phyloP scores from a whole-genome alignment of 2,113 vertebrate species.

The Gallinago undulata region DNA sequence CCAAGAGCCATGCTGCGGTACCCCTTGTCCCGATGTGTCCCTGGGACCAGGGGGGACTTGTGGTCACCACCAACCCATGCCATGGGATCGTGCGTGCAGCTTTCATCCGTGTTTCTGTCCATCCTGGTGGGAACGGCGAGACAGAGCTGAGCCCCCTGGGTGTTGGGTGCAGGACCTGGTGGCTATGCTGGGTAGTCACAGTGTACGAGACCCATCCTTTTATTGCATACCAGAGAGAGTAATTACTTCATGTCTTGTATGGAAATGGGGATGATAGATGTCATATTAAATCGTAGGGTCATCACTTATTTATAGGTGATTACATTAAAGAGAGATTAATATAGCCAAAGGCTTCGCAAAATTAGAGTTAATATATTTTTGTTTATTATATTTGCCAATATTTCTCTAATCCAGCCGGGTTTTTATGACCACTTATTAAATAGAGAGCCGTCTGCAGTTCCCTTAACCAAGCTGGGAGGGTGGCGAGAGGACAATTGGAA shows the following conservation, averaged over 20 bases:
- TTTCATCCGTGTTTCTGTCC: neutral
- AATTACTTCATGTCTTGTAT: neutral
- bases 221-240: neutral
- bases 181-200: accelerated
- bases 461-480: neutral
- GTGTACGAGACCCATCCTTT: neutral
- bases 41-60: accelerated
- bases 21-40: accelerated
- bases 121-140: neutral
- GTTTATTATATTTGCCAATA: slow-evolving; percentile 44
- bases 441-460: neutral
- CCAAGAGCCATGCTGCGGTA: neutral
- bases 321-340: slow-evolving; percentile 82
- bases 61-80: neutral
- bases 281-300: slow-evolving; percentile 71
- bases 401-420: neutral
- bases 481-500: neutral
- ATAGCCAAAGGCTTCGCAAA: slow-evolving; percentile 72
- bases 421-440: slow-evolving; percentile 44
- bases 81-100: accelerated
- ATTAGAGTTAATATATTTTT: slow-evolving; percentile 78
- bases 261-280: slow-evolving; percentile 65
- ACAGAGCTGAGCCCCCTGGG: accelerated
- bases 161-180: accelerated
- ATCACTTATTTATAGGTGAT: slow-evolving; percentile 83